Evolutionary conservation across 1,140 invertebrate species (phyloP).

Genomic region (Drosophila rufa): DNA sequence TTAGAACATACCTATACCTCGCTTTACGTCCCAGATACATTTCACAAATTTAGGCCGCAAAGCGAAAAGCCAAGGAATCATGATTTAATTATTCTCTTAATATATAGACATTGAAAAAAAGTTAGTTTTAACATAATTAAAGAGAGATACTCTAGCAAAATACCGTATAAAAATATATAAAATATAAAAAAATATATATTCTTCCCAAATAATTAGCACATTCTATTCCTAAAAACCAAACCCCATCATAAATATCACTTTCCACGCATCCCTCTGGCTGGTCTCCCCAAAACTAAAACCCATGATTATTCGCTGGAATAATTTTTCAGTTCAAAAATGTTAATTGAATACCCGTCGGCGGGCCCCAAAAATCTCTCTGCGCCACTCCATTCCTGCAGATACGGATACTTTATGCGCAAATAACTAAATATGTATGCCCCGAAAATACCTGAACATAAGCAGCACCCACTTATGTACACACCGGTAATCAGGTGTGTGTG

Average conservation of each 20-base stretch:
- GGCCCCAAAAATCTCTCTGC: constrained; percentile 20
- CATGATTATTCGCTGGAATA: constrained; percentile 28
- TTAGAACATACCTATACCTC: too few relatives aligned
- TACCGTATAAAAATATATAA: too few relatives aligned
- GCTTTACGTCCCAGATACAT: too few relatives aligned
- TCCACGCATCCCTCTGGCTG: not conserved
- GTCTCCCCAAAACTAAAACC: constrained; percentile 1
- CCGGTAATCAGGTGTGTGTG: constrained; percentile 36
- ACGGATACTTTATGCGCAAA: constrained; percentile 66
- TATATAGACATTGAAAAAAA: too few relatives aligned
- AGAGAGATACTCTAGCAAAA: too few relatives aligned
- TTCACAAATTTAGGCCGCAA: too few relatives aligned
- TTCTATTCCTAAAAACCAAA: not conserved
- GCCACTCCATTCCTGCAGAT: constrained; percentile 4
- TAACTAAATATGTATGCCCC: constrained; percentile 67
- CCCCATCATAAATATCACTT: not conserved
- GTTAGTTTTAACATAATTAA: too few relatives aligned
- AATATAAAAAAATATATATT: not conserved
- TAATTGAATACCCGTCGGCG: constrained; percentile 44
- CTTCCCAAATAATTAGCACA: not conserved
- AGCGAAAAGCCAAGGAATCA: too few relatives aligned
- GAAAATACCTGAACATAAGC: constrained; percentile 30
- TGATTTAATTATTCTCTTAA: too few relatives aligned
- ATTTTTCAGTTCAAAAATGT: constrained; percentile 40
- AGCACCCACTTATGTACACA: constrained; percentile 27